These are phyloP conservation scores for Trichonephila inaurata DNA, from an alignment of 1,140 invertebrate genomes.

Conservation along the genomic window DNA sequence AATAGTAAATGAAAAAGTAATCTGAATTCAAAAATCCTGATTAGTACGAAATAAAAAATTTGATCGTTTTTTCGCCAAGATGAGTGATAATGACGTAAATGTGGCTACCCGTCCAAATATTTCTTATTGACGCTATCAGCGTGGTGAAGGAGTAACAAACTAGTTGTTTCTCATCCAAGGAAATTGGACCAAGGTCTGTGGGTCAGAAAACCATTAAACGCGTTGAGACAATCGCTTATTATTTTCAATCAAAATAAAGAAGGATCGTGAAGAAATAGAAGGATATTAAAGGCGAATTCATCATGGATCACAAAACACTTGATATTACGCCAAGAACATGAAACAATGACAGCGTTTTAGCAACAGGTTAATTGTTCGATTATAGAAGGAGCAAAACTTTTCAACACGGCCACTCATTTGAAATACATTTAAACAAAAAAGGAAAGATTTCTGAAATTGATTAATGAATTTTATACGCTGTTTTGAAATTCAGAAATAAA, in stretches of 20 bases:
- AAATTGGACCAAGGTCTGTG: slow-evolving; percentile 59
- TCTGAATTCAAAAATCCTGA: background rate
- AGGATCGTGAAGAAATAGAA: background rate
- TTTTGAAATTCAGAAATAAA: background rate
- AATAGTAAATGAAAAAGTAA: too few species aligned
- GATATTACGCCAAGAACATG: background rate
- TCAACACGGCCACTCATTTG: background rate
- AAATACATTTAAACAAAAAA: background rate
- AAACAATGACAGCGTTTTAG: slow-evolving; percentile 15
- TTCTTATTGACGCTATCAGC: background rate
- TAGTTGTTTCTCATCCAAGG: slow-evolving; percentile 27
- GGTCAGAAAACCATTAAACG: slow-evolving; percentile 53
- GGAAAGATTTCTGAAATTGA: background rate
- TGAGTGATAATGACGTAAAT: background rate
- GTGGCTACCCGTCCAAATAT: background rate
- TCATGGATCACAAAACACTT: background rate
- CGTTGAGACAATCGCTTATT: slow-evolving; percentile 1
- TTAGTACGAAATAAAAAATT: background rate
- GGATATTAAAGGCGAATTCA: background rate
- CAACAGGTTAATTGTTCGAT: background rate
- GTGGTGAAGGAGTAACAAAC: slow-evolving; percentile 15
- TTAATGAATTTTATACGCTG: background rate
- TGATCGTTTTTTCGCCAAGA: background rate
- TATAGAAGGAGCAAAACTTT: background rate
- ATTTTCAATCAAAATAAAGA: slow-evolving; percentile 10